Evolutionary conservation across 2,888 invertebrate genomes (phyloP), one percentile per base, ranked within the genome.

Genomic region (Drosophila prolongata): DNA sequence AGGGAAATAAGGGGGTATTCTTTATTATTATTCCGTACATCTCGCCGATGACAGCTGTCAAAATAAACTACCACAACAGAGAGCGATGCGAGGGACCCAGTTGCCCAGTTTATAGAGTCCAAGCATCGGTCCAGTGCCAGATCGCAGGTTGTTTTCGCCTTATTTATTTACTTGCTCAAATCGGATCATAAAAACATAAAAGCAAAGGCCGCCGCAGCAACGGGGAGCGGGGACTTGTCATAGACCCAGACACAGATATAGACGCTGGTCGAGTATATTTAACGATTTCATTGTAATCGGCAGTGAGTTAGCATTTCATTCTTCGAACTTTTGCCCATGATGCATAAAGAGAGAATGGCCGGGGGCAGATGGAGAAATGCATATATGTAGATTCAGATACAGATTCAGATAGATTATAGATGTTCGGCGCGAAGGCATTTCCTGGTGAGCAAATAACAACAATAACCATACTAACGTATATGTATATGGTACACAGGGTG

Each of bases 31-130:
- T 66, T 53, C 54, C 46, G 35, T 54, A 47, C 72, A 76, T 64
- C 62, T 81, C 69, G 62, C 59, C 34, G 85, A 77, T 77, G 81
- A 81, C 79, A 81, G 78, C 85, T 87, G 87, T 87, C 89, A 86
- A 84, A 89, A 87, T 87, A 86, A 88, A 88, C 87, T 88, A 86
- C 60, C 50, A 61, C 57, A 71, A 53, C 46, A 52, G 56, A 73
- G 30, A 30, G 30, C 30, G 30, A 30, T 30, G 42, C 46, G 77
- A 35, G 64, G 49, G 43, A 34, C 46, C 67, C 65, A 53, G 65
- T 66, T 65, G 52, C 61, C 62, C 62, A 62, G 62, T 66, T 68
- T 47, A 13, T 47, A 47, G 40, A 53, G 59, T 30, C 35, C 57
- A 10, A 30, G 27, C 49, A n/a, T 19, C 42, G 56, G 57, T 43